These are phyloP conservation scores for Acheta domesticus DNA, from an alignment of 2,888 invertebrate genomes.

Conservation along the genomic window DNA sequence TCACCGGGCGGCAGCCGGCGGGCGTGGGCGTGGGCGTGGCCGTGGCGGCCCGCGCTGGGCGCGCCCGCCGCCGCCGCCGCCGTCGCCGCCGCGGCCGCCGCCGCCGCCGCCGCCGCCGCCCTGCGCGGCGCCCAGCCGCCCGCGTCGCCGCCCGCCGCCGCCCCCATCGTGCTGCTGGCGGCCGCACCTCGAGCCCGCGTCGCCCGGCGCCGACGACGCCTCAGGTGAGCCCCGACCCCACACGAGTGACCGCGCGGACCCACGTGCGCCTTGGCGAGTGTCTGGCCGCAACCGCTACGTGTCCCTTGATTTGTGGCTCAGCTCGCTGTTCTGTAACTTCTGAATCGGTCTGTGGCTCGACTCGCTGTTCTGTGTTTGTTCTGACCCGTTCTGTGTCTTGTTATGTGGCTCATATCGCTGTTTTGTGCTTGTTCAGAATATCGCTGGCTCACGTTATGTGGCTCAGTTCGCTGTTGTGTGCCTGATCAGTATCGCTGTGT, in stretches of 20 bases:
- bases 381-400: no score
- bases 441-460: no score
- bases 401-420: no score
- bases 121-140: slow-evolving; percentile 24
- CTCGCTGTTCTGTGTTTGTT: no score
- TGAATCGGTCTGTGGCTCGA: no score
- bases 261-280: no score
- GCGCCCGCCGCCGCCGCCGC: slow-evolving; percentile 24
- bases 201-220: slow-evolving; percentile 27
- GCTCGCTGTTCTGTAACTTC: no score
- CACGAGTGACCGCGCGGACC: slow-evolving; percentile 23
- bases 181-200: slow-evolving; percentile 30
- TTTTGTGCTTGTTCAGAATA: no score
- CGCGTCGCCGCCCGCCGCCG: slow-evolving; percentile 41
- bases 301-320: no score
- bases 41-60: slow-evolving; percentile 38
- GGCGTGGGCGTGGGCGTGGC: slow-evolving; percentile 44
- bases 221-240: slow-evolving; percentile 24
- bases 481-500: no score
- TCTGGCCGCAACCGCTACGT: no score
- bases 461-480: no score
- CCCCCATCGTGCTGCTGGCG: slow-evolving; percentile 31
- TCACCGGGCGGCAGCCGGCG: slow-evolving; percentile 60
- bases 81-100: slow-evolving; percentile 38
- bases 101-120: slow-evolving; percentile 38